Conservation (phyloP, 30 jellyfish, hydroid and myxozoan species). For the Aurelia aurita complex sp. Pacific region DNA sequence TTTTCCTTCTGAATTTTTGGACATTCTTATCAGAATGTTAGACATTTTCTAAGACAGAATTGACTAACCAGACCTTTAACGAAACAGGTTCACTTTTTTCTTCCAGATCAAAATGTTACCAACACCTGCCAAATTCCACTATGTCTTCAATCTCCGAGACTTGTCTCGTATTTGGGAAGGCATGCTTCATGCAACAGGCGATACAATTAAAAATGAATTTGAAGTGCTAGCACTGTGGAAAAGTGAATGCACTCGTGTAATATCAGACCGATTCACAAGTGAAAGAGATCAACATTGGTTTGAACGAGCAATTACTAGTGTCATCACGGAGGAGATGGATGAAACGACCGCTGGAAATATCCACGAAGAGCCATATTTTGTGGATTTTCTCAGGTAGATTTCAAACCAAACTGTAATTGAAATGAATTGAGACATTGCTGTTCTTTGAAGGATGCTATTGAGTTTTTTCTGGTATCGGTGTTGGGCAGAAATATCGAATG, state of each 20-base stretch:
- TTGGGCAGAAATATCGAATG: too few species aligned
- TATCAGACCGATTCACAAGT: constrained; percentile 92
- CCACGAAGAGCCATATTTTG: constrained; percentile 87
- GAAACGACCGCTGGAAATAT: constrained; percentile 57
- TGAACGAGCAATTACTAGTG: constrained; percentile 33
- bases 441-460: too few species aligned
- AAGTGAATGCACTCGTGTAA: constrained; percentile 90
- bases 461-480: too few species aligned
- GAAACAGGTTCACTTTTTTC: background rate
- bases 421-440: too few species aligned
- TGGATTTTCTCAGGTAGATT: constrained; percentile 82
- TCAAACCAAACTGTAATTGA: too few species aligned
- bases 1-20: too few species aligned
- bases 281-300: constrained; percentile 81
- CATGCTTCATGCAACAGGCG: constrained; percentile 80
- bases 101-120: constrained; percentile 93
- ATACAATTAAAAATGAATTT: constrained; percentile 30
- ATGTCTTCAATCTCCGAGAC: constrained; percentile 94
- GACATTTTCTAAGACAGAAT: too few species aligned
- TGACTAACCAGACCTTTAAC: background rate
- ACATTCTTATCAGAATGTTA: too few species aligned
- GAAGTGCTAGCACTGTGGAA: constrained; percentile 82
- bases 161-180: constrained; percentile 99
- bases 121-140: constrained; percentile 97
- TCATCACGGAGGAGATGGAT: constrained; percentile 68